Evolutionary conservation across 1,140 invertebrate species (phyloP), one percentile per base, ranked within the genome.

Genomic region (Orius insidiosus): DNA sequence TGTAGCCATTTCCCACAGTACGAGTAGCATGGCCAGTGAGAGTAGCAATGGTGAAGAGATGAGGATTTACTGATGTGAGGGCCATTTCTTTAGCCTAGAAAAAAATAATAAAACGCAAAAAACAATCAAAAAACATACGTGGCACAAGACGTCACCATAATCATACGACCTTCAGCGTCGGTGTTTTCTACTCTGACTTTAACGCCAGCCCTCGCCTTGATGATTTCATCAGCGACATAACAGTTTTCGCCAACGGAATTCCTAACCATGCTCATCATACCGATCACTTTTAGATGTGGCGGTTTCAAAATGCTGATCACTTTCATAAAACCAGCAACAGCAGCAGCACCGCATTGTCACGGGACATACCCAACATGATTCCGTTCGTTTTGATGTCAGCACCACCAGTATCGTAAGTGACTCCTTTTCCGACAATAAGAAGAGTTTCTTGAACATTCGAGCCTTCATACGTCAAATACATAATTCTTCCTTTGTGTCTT

Each of bases 271-370:
- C 83, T 78, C 56, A 98, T 60, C 0, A 76, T 81, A 11, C 76
- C 89, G 50, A 92, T 70, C 0, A 95, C 88, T 67, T 85, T 85
- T 7, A 95, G 60, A 52, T 85, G 75, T 40, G 78, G 71, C 2
- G 92, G 92, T 62, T 80, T 70, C 50, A 88, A 57, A 30, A 71
- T 56, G 53, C 71, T 68, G n/a, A 83, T 42, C 16, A 84, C 77
- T 68, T 92, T 78, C 63, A 98, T 79, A 56, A 98, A 93, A 10
- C 94, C 93, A 39, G 83, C 87, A 2, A 89, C 85, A 16, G 87
- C 85, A 6, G 93, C 90, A 14, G 90, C 85, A 1, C 94, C 94
- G 62, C 90, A 92, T 63, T 98, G 57, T 98, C 93, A n/a, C 90
- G 67, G 1, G 85, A 86, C 92, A 96, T 97, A 4, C 89, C 88